Conservation (phyloP, 2,797 vertebrate genomes). For the Hipposideros larvatus region DNA sequence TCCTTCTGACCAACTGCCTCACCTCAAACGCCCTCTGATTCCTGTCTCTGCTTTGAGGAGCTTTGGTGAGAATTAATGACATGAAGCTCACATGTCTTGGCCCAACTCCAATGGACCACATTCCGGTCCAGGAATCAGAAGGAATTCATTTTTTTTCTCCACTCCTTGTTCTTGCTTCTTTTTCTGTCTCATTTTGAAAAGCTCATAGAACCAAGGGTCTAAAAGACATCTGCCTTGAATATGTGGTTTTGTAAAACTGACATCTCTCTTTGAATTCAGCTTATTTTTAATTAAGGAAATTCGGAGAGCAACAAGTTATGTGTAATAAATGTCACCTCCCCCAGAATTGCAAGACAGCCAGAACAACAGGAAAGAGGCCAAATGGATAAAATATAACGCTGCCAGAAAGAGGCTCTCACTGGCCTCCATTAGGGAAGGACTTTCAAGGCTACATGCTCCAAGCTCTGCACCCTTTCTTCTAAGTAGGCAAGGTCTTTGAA, state of each 20-base stretch:
- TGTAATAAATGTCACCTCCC: neutral
- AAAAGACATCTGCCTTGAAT: neutral
- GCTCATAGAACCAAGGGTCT: neutral
- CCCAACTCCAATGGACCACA: accelerated
- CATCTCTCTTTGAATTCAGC: neutral
- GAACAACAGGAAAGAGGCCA: neutral
- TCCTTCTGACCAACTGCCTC: neutral
- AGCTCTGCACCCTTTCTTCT: neutral
- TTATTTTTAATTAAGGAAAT: neutral
- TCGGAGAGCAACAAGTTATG: neutral
- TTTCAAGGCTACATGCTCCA: neutral
- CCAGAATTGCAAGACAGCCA: neutral
- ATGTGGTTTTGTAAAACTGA: neutral
- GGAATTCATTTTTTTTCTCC: neutral
- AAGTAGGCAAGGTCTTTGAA: neutral
- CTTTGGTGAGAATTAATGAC: neutral
- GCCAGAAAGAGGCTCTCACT: neutral
- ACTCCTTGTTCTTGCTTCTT: neutral
- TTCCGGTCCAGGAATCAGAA: neutral
- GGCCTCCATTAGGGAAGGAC: neutral
- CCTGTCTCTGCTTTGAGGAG: neutral
- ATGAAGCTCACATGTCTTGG: neutral
- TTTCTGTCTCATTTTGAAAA: neutral
- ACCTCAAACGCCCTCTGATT: neutral
- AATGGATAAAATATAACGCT: neutral